phyloP scores from a whole-genome alignment of 2,888 invertebrate genomes.

The Theretra japonica region DNA sequence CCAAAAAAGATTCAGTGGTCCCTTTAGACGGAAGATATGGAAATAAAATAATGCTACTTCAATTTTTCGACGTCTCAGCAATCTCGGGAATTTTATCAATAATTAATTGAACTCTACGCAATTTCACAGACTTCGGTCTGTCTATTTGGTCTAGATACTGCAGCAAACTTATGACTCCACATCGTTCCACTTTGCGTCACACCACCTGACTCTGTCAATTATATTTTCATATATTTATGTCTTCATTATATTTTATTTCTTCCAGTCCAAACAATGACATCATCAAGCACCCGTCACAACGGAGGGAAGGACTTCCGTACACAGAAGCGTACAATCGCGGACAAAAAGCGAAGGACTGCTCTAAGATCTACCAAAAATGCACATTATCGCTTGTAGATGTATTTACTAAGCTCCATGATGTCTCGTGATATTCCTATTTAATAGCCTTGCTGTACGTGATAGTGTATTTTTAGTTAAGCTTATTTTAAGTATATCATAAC shows the following conservation, averaged over 20 bases:
- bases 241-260: slow-evolving; percentile 38
- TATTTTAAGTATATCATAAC: too few relatives aligned
- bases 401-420: slow-evolving; percentile 64
- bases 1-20: too few relatives aligned
- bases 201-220: too few relatives aligned
- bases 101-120: too few relatives aligned
- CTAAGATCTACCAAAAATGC: slow-evolving; percentile 63
- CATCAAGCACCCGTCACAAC: slow-evolving; percentile 44
- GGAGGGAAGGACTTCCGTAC: slow-evolving; percentile 67
- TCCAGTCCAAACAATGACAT: slow-evolving; percentile 71
- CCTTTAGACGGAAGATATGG: too few relatives aligned
- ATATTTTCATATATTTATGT: background rate
- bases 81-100: too few relatives aligned
- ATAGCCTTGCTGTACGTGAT: background rate
- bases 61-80: too few relatives aligned
- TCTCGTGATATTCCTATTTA: slow-evolving; percentile 23
- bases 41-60: too few relatives aligned
- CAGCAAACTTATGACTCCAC: background rate
- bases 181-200: background rate
- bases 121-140: too few relatives aligned
- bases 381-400: slow-evolving; percentile 72
- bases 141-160: too few relatives aligned
- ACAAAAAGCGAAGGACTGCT: slow-evolving; percentile 64
- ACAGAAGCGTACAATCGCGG: slow-evolving; percentile 83
- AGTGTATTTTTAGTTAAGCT: background rate